Percentiles rank a stretch among this genome's conserved stretches.
Evolutionary conservation across 2,888 invertebrate species (phyloP).

Genomic region (Cheilosia variabilis): DNA sequence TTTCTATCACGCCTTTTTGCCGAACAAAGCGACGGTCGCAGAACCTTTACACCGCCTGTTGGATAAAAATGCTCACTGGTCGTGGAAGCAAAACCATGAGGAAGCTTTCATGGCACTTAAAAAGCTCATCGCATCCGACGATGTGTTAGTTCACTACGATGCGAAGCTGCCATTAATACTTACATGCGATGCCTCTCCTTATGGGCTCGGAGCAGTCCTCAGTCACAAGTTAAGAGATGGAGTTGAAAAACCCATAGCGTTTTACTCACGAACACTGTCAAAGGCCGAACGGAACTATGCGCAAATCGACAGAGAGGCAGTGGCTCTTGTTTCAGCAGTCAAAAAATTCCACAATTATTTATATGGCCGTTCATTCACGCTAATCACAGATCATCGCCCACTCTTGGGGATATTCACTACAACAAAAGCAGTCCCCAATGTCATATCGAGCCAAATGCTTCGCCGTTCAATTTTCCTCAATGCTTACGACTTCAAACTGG

Average conservation of each 20-base stretch:
- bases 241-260: slow-evolving; percentile 34
- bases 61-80: slow-evolving; percentile 63
- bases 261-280: slow-evolving; percentile 38
- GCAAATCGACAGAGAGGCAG: slow-evolving; percentile 20
- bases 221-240: slow-evolving; percentile 52
- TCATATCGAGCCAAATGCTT: slow-evolving; percentile 39
- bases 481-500: slow-evolving; percentile 14
- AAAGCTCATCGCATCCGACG: slow-evolving; percentile 48
- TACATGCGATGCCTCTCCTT: slow-evolving; percentile 70
- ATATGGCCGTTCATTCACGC: slow-evolving; percentile 19
- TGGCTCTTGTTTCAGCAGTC: slow-evolving; percentile 28
- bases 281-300: slow-evolving; percentile 26
- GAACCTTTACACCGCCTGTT: slow-evolving; percentile 61
- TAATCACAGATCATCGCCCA: slow-evolving; percentile 36
- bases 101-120: slow-evolving; percentile 57
- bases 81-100: slow-evolving; percentile 48
- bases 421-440: slow-evolving; percentile 26
- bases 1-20: slow-evolving; percentile 54
- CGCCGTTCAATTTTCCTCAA: slow-evolving; percentile 19
- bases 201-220: slow-evolving; percentile 66
- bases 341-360: slow-evolving; percentile 42
- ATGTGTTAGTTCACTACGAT: slow-evolving; percentile 55
- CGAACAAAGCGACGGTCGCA: slow-evolving; percentile 64
- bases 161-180: slow-evolving; percentile 52
- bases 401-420: slow-evolving; percentile 21